Conservation (phyloP, 2,113 vertebrate genomes). For the Centropus bengalensis region DNA sequence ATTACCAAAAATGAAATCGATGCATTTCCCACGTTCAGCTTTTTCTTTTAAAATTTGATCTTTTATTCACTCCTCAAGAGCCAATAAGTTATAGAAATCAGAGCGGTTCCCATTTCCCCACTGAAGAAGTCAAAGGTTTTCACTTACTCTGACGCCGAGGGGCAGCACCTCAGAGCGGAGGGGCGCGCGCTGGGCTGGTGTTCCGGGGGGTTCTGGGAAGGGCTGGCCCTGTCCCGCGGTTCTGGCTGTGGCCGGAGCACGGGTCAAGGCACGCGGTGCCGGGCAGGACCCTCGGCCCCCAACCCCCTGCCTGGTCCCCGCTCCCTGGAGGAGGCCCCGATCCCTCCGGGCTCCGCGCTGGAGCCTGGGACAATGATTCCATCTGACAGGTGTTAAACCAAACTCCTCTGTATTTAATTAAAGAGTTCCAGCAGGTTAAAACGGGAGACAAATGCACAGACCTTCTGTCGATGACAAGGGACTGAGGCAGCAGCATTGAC, state of each 20-base stretch:
- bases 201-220: not conserved
- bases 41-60: constrained; percentile 73
- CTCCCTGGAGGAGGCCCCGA: not conserved
- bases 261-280: not conserved
- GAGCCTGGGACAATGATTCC: constrained; percentile 56
- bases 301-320: not conserved
- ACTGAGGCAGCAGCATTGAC: constrained; percentile 33
- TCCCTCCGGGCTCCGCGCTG: not conserved
- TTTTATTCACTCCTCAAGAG: constrained; percentile 74
- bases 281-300: not conserved
- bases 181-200: not conserved
- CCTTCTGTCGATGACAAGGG: constrained; percentile 30
- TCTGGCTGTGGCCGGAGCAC: not conserved
- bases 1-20: constrained; percentile 68
- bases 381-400: constrained; percentile 64
- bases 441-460: constrained; percentile 47
- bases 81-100: constrained; percentile 81
- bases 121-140: constrained; percentile 56
- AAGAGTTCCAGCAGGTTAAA: constrained; percentile 54
- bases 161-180: constrained; percentile 26
- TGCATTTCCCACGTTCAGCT: constrained; percentile 24
- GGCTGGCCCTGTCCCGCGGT: not conserved
- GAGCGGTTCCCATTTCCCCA: constrained; percentile 28
- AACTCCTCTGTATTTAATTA: constrained; percentile 66
- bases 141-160: not conserved